Conservation (phyloP, 2,888 invertebrate species). For the Acrobasis consociella region DNA sequence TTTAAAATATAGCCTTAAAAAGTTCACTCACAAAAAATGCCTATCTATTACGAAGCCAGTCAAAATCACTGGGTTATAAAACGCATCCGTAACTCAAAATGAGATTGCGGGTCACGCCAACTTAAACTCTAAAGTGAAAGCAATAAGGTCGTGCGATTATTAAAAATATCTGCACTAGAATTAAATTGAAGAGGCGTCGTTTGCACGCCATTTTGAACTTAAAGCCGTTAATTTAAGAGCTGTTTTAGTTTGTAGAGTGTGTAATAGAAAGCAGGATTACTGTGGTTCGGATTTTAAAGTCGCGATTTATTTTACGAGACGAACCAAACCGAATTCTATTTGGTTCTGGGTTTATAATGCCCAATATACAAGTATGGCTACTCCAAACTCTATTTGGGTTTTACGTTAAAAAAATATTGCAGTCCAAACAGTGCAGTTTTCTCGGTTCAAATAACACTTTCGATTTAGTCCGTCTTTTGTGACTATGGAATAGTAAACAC, state of each 20-base stretch:
- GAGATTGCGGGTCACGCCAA: slow-evolving; percentile 38
- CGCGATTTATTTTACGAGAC: slow-evolving; percentile 67
- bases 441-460: background rate
- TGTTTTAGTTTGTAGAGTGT: slow-evolving; percentile 40
- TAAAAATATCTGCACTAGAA: slow-evolving; percentile 33
- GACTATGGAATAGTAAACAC: background rate
- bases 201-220: slow-evolving; percentile 41
- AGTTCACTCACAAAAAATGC: slow-evolving; percentile 10
- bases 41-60: slow-evolving; percentile 26
- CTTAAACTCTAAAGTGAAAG: slow-evolving; percentile 46
- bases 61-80: slow-evolving; percentile 29
- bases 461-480: background rate
- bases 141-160: slow-evolving; percentile 52
- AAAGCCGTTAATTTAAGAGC: slow-evolving; percentile 44
- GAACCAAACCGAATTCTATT: slow-evolving; percentile 54
- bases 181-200: slow-evolving; percentile 34
- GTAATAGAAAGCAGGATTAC: slow-evolving; percentile 59
- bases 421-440: background rate
- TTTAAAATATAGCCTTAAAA: slow-evolving; percentile 18
- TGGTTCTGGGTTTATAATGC: slow-evolving; percentile 39
- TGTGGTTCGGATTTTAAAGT: slow-evolving; percentile 61
- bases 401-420: slow-evolving; percentile 1
- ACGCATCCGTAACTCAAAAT: slow-evolving; percentile 32
- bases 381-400: slow-evolving; percentile 13
- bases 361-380: too few relatives aligned